These are phyloP conservation scores for Pristionchus japonicus DNA, from an alignment of 2,888 invertebrate species.

Conservation along the genomic window DNA sequence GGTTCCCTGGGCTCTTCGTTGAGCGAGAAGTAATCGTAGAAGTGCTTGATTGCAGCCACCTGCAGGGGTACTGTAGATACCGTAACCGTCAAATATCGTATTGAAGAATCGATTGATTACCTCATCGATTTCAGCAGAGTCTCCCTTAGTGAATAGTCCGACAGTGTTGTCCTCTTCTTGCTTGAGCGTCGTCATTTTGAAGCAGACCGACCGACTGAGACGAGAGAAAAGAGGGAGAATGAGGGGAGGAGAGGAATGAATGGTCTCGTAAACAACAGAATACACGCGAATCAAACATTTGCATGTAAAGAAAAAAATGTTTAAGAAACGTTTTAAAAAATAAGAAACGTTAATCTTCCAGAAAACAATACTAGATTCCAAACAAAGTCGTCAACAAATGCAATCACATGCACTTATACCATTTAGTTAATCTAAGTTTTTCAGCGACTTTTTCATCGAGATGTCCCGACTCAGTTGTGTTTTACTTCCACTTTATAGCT, in stretches of 20 bases:
- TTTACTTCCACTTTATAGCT: too few species aligned
- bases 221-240: not conserved
- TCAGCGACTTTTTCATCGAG: too few species aligned
- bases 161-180: not conserved
- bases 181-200: not conserved
- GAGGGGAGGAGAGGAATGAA: not conserved
- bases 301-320: too few species aligned
- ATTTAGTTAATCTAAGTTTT: too few species aligned
- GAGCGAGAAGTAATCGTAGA: not conserved
- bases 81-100: too few species aligned
- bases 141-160: not conserved
- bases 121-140: not conserved
- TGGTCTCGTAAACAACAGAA: not conserved
- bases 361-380: too few species aligned
- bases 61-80: not conserved
- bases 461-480: too few species aligned
- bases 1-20: not conserved
- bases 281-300: too few species aligned
- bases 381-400: too few species aligned
- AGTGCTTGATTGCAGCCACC: not conserved
- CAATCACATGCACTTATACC: too few species aligned
- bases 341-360: too few species aligned
- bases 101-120: not conserved
- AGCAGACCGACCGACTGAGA: not conserved
- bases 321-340: too few species aligned